Conservation (phyloP, 1,140 invertebrate species). For the Ceratosolen solmsi region DNA sequence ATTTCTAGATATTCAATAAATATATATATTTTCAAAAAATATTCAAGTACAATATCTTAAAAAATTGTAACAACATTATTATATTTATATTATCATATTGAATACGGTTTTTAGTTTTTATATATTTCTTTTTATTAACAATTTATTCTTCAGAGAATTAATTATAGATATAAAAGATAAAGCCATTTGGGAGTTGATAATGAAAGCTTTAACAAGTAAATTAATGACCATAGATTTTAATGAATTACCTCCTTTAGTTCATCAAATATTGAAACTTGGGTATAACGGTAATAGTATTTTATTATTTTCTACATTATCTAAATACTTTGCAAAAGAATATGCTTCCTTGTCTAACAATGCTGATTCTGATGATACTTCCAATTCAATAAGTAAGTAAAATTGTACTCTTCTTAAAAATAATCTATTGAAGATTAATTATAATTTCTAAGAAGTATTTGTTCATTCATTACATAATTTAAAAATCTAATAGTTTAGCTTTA, state of each 20-base stretch:
- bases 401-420: conserved; percentile 7
- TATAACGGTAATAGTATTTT: conserved; percentile 61
- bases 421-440: no score
- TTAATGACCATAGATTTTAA: conserved; percentile 61
- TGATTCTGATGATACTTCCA: conserved; percentile 51
- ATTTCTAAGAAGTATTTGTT: no score
- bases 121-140: neutral
- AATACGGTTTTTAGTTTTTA: neutral
- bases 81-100: neutral
- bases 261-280: conserved; percentile 70
- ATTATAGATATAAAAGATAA: conserved; percentile 63
- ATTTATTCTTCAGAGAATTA: conserved; percentile 67
- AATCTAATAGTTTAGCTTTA: no score
- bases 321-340: conserved; percentile 69
- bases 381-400: conserved; percentile 58
- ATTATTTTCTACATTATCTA: conserved; percentile 66
- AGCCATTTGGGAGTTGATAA: conserved; percentile 65
- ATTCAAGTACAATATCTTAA: no score
- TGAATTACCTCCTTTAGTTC: conserved; percentile 73
- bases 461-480: no score
- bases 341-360: conserved; percentile 36
- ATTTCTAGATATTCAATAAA: no score
- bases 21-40: no score
- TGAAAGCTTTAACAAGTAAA: conserved; percentile 66
- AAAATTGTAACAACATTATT: no score